Evolutionary conservation across 2,797 vertebrate genomes (phyloP).

Genomic region (Cynodonichthys magdalenae): DNA sequence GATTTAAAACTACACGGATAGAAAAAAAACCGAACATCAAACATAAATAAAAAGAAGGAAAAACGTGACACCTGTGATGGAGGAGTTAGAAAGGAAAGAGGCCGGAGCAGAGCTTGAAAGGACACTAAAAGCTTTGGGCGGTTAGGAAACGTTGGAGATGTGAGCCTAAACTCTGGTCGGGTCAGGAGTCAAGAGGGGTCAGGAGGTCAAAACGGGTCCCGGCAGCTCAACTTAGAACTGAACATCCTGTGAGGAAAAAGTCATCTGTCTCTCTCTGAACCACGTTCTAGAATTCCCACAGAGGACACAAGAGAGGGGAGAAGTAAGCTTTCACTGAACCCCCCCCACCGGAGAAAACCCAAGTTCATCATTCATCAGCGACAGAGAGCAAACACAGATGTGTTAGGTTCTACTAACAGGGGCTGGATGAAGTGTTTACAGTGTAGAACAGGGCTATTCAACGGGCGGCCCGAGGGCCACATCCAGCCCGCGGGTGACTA

Average conservation of each 20-base stretch:
- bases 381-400: constrained; percentile 14
- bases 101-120: background rate
- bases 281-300: constrained; percentile 53
- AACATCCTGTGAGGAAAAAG: constrained; percentile 76
- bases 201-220: constrained; percentile 67
- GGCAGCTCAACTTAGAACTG: constrained; percentile 75
- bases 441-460: background rate
- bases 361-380: constrained; percentile 59
- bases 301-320: constrained; percentile 42
- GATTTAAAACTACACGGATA: background rate
- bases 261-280: constrained; percentile 68
- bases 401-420: constrained; percentile 4
- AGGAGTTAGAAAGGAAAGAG: constrained; percentile 41
- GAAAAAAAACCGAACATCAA: too few species aligned
- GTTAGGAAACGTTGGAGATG: constrained; percentile 56
- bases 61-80: constrained; percentile 36
- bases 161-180: constrained; percentile 53
- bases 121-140: constrained; percentile 37
- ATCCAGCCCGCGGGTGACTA: too few species aligned
- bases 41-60: background rate
- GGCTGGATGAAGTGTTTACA: constrained; percentile 10
- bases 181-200: constrained; percentile 77
- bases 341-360: constrained; percentile 55
- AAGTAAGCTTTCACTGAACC: constrained; percentile 70
- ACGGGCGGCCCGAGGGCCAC: too few species aligned